These are phyloP conservation scores for Clarias pachynema DNA, from an alignment of 2,797 vertebrate genomes.

Conservation along the genomic window DNA sequence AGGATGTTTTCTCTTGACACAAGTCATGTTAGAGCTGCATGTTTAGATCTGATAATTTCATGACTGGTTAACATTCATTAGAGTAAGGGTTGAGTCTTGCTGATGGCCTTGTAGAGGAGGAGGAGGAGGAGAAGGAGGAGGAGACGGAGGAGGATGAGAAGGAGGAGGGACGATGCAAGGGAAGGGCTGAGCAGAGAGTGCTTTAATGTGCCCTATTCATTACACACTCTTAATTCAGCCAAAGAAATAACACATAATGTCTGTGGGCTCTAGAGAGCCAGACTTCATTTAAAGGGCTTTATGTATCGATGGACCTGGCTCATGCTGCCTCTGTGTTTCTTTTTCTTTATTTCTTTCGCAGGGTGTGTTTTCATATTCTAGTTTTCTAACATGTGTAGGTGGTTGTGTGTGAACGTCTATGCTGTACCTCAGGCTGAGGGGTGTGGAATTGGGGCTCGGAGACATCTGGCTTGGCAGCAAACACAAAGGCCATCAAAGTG, in stretches of 20 bases:
- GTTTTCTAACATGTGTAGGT: conserved; percentile 7
- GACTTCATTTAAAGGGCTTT: conserved; percentile 60
- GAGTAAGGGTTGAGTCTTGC: conserved; percentile 62
- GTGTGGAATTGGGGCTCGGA: conserved; percentile 48
- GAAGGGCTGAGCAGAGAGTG: conserved; percentile 48
- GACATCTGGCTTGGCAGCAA: conserved; percentile 71
- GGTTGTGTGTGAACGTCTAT: conserved; percentile 44
- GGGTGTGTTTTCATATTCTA: not conserved
- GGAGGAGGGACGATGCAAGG: conserved; percentile 47
- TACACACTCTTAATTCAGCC: conserved; percentile 68
- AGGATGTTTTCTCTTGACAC: conserved; percentile 47
- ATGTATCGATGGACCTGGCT: conserved; percentile 48
- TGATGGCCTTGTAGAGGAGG: conserved; percentile 45
- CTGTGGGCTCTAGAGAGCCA: conserved; percentile 50
- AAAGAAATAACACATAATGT: conserved; percentile 61
- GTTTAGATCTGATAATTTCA: conserved; percentile 66
- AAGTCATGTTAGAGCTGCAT: conserved; percentile 47
- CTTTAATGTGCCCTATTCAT: conserved; percentile 68
- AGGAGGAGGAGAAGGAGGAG: conserved; percentile 33
- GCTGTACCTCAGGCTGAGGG: conserved; percentile 46
- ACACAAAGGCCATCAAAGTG: conserved; percentile 81
- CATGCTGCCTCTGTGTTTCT: conserved; percentile 31
- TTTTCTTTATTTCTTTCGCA: not conserved
- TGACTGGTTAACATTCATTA: conserved; percentile 80
- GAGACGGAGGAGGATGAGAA: conserved; percentile 41